Base-by-base conservation (phyloP, 2,888 invertebrate genomes). In the Sphaeridia pumilis region DNA sequence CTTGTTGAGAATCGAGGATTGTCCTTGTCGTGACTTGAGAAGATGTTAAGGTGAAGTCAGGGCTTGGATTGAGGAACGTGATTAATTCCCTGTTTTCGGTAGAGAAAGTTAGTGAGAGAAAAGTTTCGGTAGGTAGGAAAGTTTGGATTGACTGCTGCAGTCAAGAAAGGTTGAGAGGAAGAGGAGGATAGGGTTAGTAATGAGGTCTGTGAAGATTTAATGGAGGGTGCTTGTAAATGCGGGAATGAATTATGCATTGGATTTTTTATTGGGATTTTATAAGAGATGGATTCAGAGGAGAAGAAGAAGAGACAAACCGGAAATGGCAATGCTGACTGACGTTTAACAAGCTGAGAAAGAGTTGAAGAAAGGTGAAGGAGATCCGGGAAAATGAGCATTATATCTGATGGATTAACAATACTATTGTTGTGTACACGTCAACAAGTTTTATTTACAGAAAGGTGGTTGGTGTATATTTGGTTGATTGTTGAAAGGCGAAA, bases 191-290 rank as follows among this genome's bases (percentile, higher is more conserved):
- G 5, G 44, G 24, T 12, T 5, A 10, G 31, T 10, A 31, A 14
- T 31, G 7, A 31, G 14, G 14, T 31, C 14, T 31, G 14, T 31
- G 31, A 14, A 31, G 56, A 48, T 47, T 56, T 56, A 57, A 57
- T 58, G 58, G 56, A 57, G 58, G 55, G 56, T 56, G 31, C 58
- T 58, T 58, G 58, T 58, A 46, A 31, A 25, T 49, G 51, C 17
- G 12, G 36, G 46, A 53, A 58, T 58, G 55, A 58, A 56, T 54
- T 54, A 58, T 58, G 56, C 54, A 58, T 58, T 51, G 36, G 31
- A 14, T 7, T 31, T 38, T 12, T 17, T 38, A 14, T 17, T 17
- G 17, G 20, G 38, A 38, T 5, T 38, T 38, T 17, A 17, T 7
- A 14, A 38, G 38, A 7, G 38, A 17, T 7, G 38, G 38, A 7